Base-by-base conservation (phyloP, 2,113 vertebrate genomes). In the Pachycephala philippinensis region DNA sequence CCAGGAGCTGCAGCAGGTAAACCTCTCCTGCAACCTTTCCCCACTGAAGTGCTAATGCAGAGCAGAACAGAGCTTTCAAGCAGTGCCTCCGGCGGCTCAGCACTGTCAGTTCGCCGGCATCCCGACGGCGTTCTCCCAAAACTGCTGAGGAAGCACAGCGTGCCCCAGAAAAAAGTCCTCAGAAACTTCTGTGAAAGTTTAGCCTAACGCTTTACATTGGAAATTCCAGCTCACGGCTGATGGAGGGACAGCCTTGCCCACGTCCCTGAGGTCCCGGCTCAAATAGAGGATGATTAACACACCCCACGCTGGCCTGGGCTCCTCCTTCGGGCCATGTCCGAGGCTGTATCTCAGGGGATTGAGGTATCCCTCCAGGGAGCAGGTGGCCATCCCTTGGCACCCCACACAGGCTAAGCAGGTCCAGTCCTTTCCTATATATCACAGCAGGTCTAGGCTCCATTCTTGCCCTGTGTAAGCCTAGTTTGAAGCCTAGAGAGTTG, bases 301-400 rank as follows among this genome's bases (percentile, higher is more conserved):
- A 39, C 19, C 19, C 47, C 11, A 14, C 5, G 0, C 47, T 1
- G 2, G 53, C 4, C 5, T 1, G 2, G 49, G 59, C 35, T 63
- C 30, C 35, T 33, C 1, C 0, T 33, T 40, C 57, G 60, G 59
- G 20, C 72, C 7, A 0, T 13, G 18, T 15, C 47, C 0, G 0
- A 26, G 27, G 37, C 49, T 24, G 3, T 42, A 3, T 26, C 37
- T 28, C 1, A 0, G 39, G 17, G 52, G 10, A 18, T 4, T 37
- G 59, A 42, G 23, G 26, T 23, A 5, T 24, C 59, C 13, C 28
- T 59, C 20, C 9, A 20, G 45, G 45, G 20, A 71, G 50, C 63
- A 40, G 22, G 22, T 18, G 63, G 37, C 49, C 50, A 19, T 56
- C 69, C 27, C 56, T 83, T 45, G 57, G 31, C 72, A 72, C 37